Conservation (phyloP, 2,113 vertebrate genomes). For the Ceyx cyanopectus region DNA sequence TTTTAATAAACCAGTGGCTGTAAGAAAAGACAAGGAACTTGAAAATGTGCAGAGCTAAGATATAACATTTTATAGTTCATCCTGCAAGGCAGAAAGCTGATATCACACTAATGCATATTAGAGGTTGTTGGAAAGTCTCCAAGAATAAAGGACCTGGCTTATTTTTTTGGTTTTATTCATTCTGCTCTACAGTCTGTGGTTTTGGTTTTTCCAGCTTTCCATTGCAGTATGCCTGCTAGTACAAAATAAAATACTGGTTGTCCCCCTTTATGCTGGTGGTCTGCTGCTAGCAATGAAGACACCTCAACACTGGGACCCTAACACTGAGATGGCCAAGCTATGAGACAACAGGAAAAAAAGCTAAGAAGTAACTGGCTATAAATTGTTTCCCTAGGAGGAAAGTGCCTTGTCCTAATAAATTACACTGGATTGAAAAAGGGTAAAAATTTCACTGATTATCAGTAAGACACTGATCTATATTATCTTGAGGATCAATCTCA, state of each 20-base stretch:
- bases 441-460: not conserved
- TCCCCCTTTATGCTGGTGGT: not conserved
- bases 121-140: not conserved
- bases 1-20: conserved; percentile 25
- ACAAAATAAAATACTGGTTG: not conserved
- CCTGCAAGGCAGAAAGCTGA: conserved; percentile 18
- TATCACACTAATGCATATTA: conserved; percentile 11
- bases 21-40: conserved; percentile 10
- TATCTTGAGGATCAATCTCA: not conserved
- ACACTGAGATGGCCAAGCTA: not conserved
- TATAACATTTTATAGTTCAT: conserved; percentile 29
- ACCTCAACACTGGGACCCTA: not conserved
- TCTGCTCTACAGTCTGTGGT: not conserved
- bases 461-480: not conserved
- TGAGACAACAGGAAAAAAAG: not conserved
- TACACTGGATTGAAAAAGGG: not conserved
- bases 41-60: conserved; percentile 4
- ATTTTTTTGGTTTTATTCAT: not conserved
- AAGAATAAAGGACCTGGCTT: conserved; percentile 4
- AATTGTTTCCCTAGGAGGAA: not conserved
- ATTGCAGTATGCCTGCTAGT: not conserved
- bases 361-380: not conserved
- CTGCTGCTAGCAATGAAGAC: not conserved
- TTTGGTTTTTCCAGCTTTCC: not conserved
- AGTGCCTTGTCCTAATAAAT: not conserved